phyloP scores from a whole-genome alignment of 2,113 vertebrate genomes.

The Alethe diademata region DNA sequence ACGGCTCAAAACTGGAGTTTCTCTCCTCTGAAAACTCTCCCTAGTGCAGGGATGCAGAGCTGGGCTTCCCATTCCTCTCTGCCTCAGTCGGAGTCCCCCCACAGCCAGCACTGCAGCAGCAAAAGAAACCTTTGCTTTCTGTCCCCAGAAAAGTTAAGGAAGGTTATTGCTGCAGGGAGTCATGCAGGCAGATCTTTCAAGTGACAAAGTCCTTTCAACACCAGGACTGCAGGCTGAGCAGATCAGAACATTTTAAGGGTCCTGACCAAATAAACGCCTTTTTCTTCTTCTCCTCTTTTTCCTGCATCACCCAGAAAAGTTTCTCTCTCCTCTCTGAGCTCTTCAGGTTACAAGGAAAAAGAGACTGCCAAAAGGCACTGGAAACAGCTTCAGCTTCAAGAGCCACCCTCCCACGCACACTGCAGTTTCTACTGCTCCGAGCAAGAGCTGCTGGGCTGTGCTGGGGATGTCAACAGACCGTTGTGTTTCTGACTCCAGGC shows the following conservation, averaged over 20 bases:
- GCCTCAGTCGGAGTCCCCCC: neutral
- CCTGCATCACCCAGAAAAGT: constrained; percentile 20
- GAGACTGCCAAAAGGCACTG: constrained; percentile 68
- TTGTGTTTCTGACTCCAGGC: constrained; percentile 52
- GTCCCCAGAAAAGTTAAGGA: neutral
- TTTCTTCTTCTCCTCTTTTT: neutral
- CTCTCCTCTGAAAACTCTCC: neutral
- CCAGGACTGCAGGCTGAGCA: neutral
- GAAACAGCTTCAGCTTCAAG: constrained; percentile 63
- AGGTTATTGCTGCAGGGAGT: neutral
- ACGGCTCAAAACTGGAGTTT: rapidly evolving
- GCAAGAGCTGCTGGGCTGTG: constrained; percentile 63
- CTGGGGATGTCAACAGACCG: constrained; percentile 65
- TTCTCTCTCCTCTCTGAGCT: constrained; percentile 42
- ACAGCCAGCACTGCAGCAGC: neutral
- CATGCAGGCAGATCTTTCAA: neutral
- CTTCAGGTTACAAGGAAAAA: constrained; percentile 69
- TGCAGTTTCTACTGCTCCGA: constrained; percentile 69
- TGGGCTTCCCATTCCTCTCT: neutral
- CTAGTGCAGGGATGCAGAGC: neutral
- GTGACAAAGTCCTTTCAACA: neutral
- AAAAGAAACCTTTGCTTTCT: neutral
- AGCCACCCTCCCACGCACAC: constrained; percentile 68
- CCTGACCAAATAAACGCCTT: neutral
- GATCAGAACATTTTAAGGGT: neutral